Conservation (phyloP, 2,113 vertebrate species). For the human region GRCh38 chr20:33291001-33291500, state of each 20-base stretch:
- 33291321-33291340: neutral
- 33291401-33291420: neutral
- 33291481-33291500: neutral
- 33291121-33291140: neutral
- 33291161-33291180: neutral
- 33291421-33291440: neutral
- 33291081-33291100: constrained; percentile 65
- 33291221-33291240: neutral
- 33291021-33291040: fast-evolving
- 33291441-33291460: neutral
- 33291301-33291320: neutral
- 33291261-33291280: neutral
- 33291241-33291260: neutral
- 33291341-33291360: neutral
- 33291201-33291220: neutral
- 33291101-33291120: constrained; percentile 33
- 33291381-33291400: neutral
- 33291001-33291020: constrained; percentile 8
- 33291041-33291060: fast-evolving
- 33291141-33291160: neutral
- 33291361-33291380: neutral
- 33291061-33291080: neutral
- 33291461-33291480: neutral
- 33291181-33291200: neutral
- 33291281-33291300: neutral